Percentiles rank a stretch among this genome's conserved stretches.
These are phyloP conservation scores for Oreonectes daqikongensis DNA, from an alignment of 2,797 vertebrate species.

Conservation along the genomic window DNA sequence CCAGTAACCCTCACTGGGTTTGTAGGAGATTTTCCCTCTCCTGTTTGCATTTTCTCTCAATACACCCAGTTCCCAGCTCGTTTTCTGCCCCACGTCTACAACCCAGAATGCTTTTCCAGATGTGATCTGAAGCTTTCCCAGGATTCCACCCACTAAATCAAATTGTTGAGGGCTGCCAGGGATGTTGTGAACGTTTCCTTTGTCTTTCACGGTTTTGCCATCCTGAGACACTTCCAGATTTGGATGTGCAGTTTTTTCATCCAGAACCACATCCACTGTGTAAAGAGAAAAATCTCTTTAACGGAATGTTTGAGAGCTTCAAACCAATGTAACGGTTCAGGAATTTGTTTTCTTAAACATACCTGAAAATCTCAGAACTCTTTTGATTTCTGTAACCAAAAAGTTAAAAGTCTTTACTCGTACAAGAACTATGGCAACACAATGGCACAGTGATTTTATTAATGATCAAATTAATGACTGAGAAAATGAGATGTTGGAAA, in stretches of 20 bases:
- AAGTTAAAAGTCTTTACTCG: constrained; percentile 8
- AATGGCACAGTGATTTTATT: not conserved
- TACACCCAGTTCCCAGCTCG: too few relatives aligned
- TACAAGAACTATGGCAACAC: not conserved
- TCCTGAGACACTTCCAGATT: constrained; percentile 38
- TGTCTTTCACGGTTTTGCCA: not conserved
- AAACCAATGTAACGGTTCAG: not conserved
- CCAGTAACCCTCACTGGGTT: too few relatives aligned
- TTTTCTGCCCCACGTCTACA: too few relatives aligned
- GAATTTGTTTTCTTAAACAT: not conserved
- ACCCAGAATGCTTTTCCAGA: too few relatives aligned
- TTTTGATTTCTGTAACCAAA: constrained; percentile 63
- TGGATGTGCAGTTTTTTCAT: constrained; percentile 40
- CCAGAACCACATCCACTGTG: constrained; percentile 53
- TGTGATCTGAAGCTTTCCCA: too few relatives aligned
- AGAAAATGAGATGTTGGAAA: too few relatives aligned
- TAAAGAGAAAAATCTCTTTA: not conserved
- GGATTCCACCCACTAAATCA: too few relatives aligned
- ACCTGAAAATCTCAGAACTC: constrained; percentile 67
- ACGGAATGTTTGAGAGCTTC: not conserved
- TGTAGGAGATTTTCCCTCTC: too few relatives aligned
- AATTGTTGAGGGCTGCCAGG: not conserved
- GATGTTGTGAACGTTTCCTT: not conserved
- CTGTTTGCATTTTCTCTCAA: too few relatives aligned
- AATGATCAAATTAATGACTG: too few relatives aligned